Evolutionary conservation across 2,888 invertebrate species (phyloP).

Genomic region (Dynastes maya): DNA sequence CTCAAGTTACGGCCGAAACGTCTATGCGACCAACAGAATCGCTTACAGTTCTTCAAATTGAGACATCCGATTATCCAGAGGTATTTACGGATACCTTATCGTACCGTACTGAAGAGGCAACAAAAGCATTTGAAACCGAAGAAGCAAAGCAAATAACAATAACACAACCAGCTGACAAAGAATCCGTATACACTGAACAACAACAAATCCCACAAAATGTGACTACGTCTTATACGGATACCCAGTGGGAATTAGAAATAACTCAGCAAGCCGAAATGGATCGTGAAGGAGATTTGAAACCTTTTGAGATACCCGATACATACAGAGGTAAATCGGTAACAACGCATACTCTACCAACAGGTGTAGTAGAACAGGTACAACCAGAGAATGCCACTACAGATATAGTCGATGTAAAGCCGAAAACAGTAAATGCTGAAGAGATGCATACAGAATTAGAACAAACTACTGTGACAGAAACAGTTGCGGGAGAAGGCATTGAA

Average conservation of each 20-base stretch:
- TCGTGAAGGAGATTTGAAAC: constrained; percentile 75
- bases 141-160: constrained; percentile 78
- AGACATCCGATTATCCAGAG: constrained; percentile 73
- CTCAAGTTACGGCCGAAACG: constrained; percentile 74
- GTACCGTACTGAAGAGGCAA: constrained; percentile 73
- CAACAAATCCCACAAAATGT: constrained; percentile 67
- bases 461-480: constrained; percentile 71
- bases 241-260: constrained; percentile 77
- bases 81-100: constrained; percentile 74
- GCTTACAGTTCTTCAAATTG: constrained; percentile 75
- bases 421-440: constrained; percentile 67
- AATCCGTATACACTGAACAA: constrained; percentile 69
- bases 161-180: constrained; percentile 79
- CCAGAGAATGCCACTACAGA: constrained; percentile 69
- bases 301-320: constrained; percentile 72
- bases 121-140: constrained; percentile 73
- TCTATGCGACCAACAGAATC: constrained; percentile 76
- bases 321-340: constrained; percentile 72
- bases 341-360: constrained; percentile 72
- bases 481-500: constrained; percentile 73
- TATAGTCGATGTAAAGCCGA: constrained; percentile 58
- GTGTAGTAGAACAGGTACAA: constrained; percentile 70
- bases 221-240: constrained; percentile 72
- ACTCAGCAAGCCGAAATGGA: constrained; percentile 78
- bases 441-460: constrained; percentile 68